Evolutionary conservation across 2,888 invertebrate species (phyloP).

Genomic region (Amblyteles armatorius): DNA sequence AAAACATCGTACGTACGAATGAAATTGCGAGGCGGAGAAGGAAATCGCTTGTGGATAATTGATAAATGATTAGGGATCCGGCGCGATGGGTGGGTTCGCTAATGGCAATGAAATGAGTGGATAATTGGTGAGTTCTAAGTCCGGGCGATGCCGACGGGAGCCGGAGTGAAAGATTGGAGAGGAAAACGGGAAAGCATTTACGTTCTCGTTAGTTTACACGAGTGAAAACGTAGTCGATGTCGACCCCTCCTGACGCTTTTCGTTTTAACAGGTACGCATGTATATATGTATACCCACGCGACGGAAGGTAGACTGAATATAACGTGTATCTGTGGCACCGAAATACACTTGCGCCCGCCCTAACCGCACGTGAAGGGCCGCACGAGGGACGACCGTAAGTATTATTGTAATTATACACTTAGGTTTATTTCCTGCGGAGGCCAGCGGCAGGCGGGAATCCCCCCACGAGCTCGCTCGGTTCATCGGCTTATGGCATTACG

Average conservation of each 20-base stretch:
- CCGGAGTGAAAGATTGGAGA: conserved; percentile 10
- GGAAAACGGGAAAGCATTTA: conserved; percentile 61
- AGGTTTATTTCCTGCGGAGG: conserved; percentile 83
- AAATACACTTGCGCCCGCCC: conserved; percentile 57
- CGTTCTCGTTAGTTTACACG: conserved; percentile 78
- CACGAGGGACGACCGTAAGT: conserved; percentile 78
- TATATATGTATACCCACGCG: neutral
- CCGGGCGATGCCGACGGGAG: neutral
- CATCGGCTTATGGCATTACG: conserved; percentile 77
- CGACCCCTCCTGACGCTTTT: conserved; percentile 57
- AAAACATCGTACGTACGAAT: neutral
- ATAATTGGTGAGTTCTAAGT: conserved; percentile 42
- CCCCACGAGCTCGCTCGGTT: conserved; percentile 47
- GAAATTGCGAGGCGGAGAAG: neutral
- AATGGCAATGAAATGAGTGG: conserved; percentile 57
- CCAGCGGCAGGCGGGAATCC: conserved; percentile 68
- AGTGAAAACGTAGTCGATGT: conserved; percentile 66
- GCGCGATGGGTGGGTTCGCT: neutral
- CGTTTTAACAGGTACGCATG: conserved; percentile 41
- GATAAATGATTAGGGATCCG: conserved; percentile 42
- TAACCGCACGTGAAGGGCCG: conserved; percentile 72
- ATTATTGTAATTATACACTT: conserved; percentile 85
- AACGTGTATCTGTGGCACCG: conserved; percentile 47
- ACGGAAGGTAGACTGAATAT: conserved; percentile 4
- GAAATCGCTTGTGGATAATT: conserved; percentile 36